phyloP scores from a whole-genome alignment of 2,113 vertebrate genomes.

The Scortum barcoo region DNA sequence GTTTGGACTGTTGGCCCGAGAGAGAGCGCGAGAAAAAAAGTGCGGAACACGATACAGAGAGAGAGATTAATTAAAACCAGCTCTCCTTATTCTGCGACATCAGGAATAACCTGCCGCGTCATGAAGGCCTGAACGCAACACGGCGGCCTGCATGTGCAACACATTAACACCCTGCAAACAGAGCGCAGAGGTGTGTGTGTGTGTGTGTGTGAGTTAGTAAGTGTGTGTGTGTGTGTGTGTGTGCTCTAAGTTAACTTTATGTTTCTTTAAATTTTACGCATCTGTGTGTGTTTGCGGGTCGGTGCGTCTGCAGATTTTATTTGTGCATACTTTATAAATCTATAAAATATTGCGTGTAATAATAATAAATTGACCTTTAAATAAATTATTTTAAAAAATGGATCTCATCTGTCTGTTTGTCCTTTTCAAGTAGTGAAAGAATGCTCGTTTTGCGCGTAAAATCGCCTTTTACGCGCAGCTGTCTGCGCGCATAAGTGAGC shows the following conservation, averaged over 20 bases:
- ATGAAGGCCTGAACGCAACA: constrained; percentile 46
- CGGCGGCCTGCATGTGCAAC: constrained; percentile 74
- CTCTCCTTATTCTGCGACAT: constrained; percentile 40
- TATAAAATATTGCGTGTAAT: background rate
- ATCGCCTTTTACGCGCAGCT: constrained; percentile 4
- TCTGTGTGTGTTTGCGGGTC: background rate
- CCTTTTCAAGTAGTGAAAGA: background rate
- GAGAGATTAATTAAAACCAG: constrained; percentile 75
- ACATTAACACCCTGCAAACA: constrained; percentile 77
- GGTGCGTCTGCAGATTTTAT: background rate
- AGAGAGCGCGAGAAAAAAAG: constrained; percentile 56
- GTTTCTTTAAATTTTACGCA: background rate
- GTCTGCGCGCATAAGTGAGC: background rate
- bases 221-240: background rate
- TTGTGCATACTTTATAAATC: background rate
- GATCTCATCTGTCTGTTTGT: background rate
- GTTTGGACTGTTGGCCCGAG: constrained; percentile 44
- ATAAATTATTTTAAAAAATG: background rate
- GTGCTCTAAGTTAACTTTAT: background rate
- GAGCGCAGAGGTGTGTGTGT: constrained; percentile 24
- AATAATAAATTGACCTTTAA: background rate
- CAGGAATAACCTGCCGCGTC: constrained; percentile 50
- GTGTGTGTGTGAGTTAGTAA: constrained; percentile 8
- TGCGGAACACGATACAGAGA: constrained; percentile 54
- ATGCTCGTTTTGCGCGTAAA: background rate